phyloP scores from a whole-genome alignment of 2,888 invertebrate species.

The Anticlea derivata region DNA sequence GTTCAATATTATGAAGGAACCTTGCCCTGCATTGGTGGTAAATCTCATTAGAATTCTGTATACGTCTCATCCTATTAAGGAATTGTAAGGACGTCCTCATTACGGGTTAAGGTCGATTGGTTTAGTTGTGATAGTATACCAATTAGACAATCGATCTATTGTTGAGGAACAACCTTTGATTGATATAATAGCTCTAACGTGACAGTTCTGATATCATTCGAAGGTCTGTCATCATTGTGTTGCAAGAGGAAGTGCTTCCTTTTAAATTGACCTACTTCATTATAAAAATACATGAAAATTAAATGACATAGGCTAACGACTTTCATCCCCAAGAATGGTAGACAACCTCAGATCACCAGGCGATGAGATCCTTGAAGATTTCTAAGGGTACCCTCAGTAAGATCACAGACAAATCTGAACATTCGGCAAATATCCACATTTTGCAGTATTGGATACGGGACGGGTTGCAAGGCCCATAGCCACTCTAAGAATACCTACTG shows the following conservation, averaged over 20 bases:
- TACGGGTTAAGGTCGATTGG: slow-evolving; percentile 56
- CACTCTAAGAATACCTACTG: no score
- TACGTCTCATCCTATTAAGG: slow-evolving; percentile 50
- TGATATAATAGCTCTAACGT: slow-evolving; percentile 13
- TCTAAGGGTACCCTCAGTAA: no score
- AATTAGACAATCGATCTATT: slow-evolving; percentile 31
- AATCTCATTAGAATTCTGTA: slow-evolving; percentile 52
- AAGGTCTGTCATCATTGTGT: slow-evolving; percentile 8
- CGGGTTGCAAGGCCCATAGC: neutral
- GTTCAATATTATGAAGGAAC: slow-evolving; percentile 33
- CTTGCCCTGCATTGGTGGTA: slow-evolving; percentile 54
- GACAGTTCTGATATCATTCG: slow-evolving; percentile 7
- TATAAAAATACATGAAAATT: neutral
- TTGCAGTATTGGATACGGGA: no score
- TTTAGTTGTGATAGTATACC: slow-evolving; percentile 32
- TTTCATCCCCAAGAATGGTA: no score
- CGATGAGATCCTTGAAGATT: no score
- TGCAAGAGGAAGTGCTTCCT: slow-evolving; percentile 10
- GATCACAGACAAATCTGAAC: no score
- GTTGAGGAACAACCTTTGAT: slow-evolving; percentile 20
- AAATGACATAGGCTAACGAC: no score
- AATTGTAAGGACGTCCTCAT: slow-evolving; percentile 49
- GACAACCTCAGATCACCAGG: no score
- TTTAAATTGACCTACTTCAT: neutral
- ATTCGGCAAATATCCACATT: no score